These are phyloP conservation scores for Furnarius figulus DNA, from an alignment of 2,113 vertebrate species.

Conservation along the genomic window DNA sequence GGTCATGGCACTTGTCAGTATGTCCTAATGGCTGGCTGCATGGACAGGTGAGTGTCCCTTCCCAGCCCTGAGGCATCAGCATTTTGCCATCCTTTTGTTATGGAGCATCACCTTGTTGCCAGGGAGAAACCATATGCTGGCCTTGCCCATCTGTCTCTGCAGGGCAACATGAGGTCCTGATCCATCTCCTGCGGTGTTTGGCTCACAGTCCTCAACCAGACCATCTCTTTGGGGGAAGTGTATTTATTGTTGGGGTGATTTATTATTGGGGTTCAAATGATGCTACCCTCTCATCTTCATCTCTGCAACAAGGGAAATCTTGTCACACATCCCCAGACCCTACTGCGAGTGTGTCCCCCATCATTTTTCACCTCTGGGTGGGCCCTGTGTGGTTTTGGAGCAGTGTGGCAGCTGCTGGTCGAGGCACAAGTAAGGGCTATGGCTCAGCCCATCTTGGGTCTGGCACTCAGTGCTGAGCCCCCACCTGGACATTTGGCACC, in stretches of 20 bases:
- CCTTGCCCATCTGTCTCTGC: not conserved
- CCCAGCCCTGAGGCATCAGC: not conserved
- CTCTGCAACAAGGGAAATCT: not conserved
- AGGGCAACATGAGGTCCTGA: not conserved
- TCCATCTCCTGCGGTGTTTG: not conserved
- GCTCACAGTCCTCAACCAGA: not conserved
- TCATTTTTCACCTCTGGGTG: not conserved
- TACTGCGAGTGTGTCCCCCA: rapidly evolving
- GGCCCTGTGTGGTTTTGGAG: not conserved
- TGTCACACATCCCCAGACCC: not conserved
- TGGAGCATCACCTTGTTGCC: not conserved
- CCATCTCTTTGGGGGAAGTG: rapidly evolving
- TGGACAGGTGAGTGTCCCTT: not conserved
- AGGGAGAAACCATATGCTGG: not conserved
- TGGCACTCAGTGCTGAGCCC: rapidly evolving
- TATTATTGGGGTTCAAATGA: not conserved
- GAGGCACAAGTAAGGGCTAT: not conserved
- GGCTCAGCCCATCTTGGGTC: not conserved
- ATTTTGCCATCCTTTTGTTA: not conserved
- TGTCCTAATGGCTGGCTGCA: not conserved
- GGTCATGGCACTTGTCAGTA: not conserved
- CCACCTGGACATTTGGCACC: not conserved
- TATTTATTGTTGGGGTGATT: not conserved
- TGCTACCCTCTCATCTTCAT: not conserved
- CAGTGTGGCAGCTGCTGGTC: rapidly evolving